Conservation (phyloP, 2,888 invertebrate species). For the Halictus quadricinctus region DNA sequence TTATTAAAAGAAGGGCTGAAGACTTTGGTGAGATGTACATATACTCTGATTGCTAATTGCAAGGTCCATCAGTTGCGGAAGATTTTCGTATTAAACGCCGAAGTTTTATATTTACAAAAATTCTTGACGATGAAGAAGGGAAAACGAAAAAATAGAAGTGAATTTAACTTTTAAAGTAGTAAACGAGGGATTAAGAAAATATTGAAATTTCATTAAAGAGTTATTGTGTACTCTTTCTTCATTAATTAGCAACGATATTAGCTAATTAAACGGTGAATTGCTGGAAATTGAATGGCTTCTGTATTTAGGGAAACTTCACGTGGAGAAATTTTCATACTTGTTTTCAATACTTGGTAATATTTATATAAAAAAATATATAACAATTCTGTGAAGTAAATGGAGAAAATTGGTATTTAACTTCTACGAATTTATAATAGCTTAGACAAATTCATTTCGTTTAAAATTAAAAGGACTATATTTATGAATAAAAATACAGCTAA, state of each 20-base stretch:
- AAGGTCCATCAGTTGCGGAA: background rate
- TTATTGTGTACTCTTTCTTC: background rate
- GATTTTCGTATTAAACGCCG: background rate
- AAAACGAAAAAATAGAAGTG: background rate
- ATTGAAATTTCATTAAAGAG: background rate
- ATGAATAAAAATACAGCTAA: no score
- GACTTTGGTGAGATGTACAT: background rate
- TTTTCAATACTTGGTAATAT: no score
- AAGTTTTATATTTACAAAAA: background rate
- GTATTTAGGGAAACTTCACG: no score
- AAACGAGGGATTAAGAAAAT: background rate
- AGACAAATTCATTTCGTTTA: no score
- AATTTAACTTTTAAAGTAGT: background rate
- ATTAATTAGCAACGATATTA: background rate
- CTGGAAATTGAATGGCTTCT: no score
- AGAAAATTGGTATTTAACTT: no score
- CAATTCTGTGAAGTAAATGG: no score
- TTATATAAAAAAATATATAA: no score
- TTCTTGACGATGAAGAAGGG: background rate
- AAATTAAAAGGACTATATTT: no score
- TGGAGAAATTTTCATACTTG: no score
- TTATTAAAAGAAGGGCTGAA: background rate
- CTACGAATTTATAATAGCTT: no score
- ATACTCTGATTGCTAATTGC: background rate
- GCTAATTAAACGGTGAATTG: no score